Base-by-base conservation (phyloP, 1,140 invertebrate species). In the Drosophila jambulina region DNA sequence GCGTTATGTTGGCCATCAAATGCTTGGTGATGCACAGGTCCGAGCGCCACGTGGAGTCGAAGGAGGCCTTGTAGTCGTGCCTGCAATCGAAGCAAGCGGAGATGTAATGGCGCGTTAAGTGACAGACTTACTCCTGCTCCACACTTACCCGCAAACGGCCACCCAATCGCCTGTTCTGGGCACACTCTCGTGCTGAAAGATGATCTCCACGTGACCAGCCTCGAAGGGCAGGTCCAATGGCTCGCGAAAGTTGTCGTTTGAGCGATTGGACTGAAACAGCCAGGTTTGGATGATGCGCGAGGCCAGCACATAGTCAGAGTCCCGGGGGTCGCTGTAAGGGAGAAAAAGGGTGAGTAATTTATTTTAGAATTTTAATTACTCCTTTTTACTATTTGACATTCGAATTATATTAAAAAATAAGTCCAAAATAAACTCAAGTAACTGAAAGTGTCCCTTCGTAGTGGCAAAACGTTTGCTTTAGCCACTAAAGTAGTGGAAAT, bases 261-360 rank as follows among this genome's bases (percentile, higher is more conserved):
- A 84, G 45, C 82, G 85, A 76, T 93, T 92, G 19, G 91, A 92
- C 48, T 92, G 91, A 60, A 92, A 93, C 0, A 95, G 80, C 62
- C 93, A 93, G 3, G 95, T 93, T 19, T 93, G 93, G 23, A 95
- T 93, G 15, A 96, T 92, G 65, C 94, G 94, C 2, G 95, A 96
- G 67, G 95, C 94, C 19, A 96, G 93, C 70, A 94, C 94, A 90
- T 95, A 96, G 82, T 96, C 95, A 46, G 95, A 91, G 82, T 96
- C 95, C 19, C 93, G 94, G 6, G 95, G 95, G 80, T 96, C 95
- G 48, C 95, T 96, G 81, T 21, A 80, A 82, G 27, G 32, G 19
- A 76, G 38, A 46, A 17, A 40, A n/a, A 43, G 8, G 7, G 40
- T 19, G n/a, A n/a, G n/a, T n/a, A n/a, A n/a, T n/a, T n/a, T n/a